Evolutionary conservation across 1,140 invertebrate species (phyloP), one percentile per base, ranked within the genome.

Genomic region (Rhynchophorus ferrugineus): DNA sequence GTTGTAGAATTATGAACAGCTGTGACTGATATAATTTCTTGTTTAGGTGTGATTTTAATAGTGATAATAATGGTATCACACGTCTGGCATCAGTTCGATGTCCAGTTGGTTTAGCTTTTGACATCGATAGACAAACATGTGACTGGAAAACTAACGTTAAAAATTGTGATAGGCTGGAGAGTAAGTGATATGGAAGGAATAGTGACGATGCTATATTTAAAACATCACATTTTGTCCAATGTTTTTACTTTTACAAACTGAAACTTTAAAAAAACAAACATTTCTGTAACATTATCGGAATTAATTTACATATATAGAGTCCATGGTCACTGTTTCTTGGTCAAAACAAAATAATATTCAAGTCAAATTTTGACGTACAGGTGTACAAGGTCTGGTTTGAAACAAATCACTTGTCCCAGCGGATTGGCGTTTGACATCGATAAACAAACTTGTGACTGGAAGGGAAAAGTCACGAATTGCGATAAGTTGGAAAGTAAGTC

Each of bases 381-480:
- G 86, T 90, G 87, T 82, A 90, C 87, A 79, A 87, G 83, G 77
- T 87, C 86, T 77, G 87, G 87, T 80, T 82, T 90, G 78, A 89
- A 89, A 85, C 84, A 88, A 83, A 89, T 94, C 78, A 87, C 86
- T 75, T 95, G 91, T 75, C 89, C 89, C 68, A 88, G 87, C 71
- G 89, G 90, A 77, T 81, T 95, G 79, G 86, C 88, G 77, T 95
- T 95, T 82, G 91, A 95, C 82, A 84, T 95, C 77, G 85, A 91
- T 79, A 91, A 92, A 81, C 91, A 95, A 79, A 94, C 90, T 74
- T 94, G 91, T 78, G 90, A 94, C 80, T 94, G 91, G 89, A 93
- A 92, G 80, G 87, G 84, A 78, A 92, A 93, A 83, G 90, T 93
- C 78, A 87, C 79, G 79, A 92, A 90, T 84, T 94, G 90, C 84